Conservation (phyloP, 2,888 invertebrate species). For the Chymomyza procnemis region DNA sequence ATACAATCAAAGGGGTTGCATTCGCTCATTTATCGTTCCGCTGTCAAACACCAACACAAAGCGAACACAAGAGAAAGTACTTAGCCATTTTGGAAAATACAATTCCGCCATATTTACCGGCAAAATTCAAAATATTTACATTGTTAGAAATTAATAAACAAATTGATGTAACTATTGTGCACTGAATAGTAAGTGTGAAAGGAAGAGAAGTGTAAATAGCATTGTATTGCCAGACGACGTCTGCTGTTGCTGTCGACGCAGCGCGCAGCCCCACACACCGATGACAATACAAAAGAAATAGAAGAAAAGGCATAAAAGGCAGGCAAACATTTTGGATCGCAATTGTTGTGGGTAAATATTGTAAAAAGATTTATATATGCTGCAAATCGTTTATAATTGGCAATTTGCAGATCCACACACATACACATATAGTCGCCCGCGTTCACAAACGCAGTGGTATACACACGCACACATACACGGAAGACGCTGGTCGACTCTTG, state of each 20-base stretch:
- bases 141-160: slow-evolving; percentile 45
- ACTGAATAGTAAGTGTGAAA: slow-evolving; percentile 23
- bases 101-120: slow-evolving; percentile 78
- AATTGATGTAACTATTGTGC: slow-evolving; percentile 20
- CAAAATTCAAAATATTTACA: slow-evolving; percentile 77
- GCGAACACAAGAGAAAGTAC: slow-evolving; percentile 66
- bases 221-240: slow-evolving; percentile 49
- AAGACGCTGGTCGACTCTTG: slow-evolving; percentile 22
- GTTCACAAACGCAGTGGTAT: slow-evolving; percentile 36
- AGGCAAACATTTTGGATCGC: slow-evolving; percentile 21
- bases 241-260: slow-evolving; percentile 55
- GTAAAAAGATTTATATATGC: not conserved
- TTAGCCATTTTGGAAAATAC: slow-evolving; percentile 75
- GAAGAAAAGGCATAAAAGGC: slow-evolving; percentile 26
- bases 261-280: slow-evolving; percentile 51
- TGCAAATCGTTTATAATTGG: slow-evolving; percentile 11
- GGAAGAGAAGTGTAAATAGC: slow-evolving; percentile 21
- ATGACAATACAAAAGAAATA: slow-evolving; percentile 48
- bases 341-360: slow-evolving; percentile 40
- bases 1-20: slow-evolving; percentile 63
- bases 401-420: slow-evolving; percentile 49
- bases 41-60: slow-evolving; percentile 61
- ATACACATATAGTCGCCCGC: slow-evolving; percentile 43
- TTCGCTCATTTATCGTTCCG: slow-evolving; percentile 37
- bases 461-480: slow-evolving; percentile 23